Conservation (phyloP, 2,113 vertebrate species). For the Myxocyprinus asiaticus region DNA sequence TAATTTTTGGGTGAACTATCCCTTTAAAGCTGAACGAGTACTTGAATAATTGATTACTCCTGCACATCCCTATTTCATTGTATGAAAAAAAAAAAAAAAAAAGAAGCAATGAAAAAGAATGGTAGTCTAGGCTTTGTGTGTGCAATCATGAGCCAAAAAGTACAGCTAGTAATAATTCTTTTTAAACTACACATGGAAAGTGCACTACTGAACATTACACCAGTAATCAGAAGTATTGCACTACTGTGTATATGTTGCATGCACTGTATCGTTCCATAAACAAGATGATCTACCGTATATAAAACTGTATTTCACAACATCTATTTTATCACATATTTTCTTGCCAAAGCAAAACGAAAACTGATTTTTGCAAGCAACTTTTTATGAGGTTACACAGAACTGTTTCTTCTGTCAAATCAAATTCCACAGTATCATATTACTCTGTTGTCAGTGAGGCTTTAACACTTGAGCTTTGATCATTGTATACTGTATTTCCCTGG, state of each 20-base stretch:
- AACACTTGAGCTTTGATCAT: constrained; percentile 12
- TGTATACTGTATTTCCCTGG: constrained; percentile 3
- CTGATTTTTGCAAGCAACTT: not conserved
- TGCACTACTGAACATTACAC: constrained; percentile 27
- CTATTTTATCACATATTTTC: not conserved
- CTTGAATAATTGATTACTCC: no score
- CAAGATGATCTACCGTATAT: not conserved
- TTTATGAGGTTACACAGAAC: no score
- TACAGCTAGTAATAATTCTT: not conserved
- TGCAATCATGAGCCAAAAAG: no score
- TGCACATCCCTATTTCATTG: no score
- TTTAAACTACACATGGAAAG: not conserved
- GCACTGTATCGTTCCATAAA: not conserved
- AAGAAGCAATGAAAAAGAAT: no score
- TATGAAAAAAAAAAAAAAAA: no score
- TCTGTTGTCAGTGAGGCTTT: not conserved
- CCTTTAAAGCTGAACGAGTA: no score
- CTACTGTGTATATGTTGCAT: not conserved
- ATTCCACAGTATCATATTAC: constrained; percentile 8
- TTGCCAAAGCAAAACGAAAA: not conserved
- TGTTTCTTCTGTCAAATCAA: not conserved
- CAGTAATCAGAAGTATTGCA: not conserved
- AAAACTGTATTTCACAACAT: no score
- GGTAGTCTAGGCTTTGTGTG: no score
- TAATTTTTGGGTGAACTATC: no score